A percentile compares a stretch with the other conserved stretches of the same genome.
These are phyloP conservation scores for Tetranychus piercei DNA, from an alignment of 2,888 invertebrate species.

Conservation along the genomic window DNA sequence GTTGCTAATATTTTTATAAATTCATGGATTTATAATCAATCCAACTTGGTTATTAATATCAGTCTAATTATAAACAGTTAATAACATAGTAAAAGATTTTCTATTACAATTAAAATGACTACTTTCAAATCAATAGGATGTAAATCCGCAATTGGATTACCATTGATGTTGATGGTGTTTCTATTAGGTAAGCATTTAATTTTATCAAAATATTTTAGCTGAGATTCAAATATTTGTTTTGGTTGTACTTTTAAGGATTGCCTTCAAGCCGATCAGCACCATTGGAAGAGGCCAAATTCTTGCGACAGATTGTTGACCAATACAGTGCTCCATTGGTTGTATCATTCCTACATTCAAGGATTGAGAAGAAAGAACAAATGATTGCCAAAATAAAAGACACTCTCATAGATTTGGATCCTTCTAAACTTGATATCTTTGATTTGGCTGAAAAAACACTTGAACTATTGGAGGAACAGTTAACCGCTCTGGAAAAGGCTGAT, in stretches of 20 bases:
- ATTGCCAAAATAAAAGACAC: neutral
- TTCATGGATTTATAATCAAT: too few relatives aligned
- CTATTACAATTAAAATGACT: too few relatives aligned
- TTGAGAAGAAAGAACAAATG: neutral
- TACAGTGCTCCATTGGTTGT: neutral
- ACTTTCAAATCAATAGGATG: too few relatives aligned
- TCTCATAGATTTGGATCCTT: neutral
- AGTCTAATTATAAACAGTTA: too few relatives aligned
- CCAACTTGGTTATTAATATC: too few relatives aligned
- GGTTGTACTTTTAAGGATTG: neutral
- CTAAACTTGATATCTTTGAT: neutral
- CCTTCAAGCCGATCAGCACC: neutral
- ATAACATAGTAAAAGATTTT: too few relatives aligned
- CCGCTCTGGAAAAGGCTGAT: neutral
- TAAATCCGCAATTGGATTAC: too few relatives aligned
- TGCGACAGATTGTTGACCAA: neutral
- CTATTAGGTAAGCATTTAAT: too few relatives aligned
- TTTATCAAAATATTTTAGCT: too few relatives aligned
- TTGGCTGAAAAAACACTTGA: neutral
- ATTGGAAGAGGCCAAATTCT: neutral
- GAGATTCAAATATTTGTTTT: too few relatives aligned
- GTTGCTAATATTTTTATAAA: too few relatives aligned
- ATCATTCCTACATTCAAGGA: neutral
- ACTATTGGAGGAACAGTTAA: neutral
- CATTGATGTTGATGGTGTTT: too few relatives aligned